Percentiles rank a stretch among this genome's conserved stretches.
Conservation (phyloP, 1,140 invertebrate species). For the Nephila pilipes region DNA sequence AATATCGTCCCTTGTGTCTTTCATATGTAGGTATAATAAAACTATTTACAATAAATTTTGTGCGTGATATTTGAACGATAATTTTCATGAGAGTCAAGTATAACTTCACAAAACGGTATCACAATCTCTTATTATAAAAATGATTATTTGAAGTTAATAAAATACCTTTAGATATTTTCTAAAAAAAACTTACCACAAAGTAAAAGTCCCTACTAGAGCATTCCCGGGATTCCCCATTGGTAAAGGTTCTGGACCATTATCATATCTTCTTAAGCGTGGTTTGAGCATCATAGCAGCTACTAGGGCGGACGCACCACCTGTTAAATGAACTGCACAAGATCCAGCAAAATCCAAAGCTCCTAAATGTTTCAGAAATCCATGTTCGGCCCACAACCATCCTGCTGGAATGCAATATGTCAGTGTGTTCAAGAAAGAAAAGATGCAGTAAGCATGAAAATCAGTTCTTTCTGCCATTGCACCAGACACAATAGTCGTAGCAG, state of each 20-base stretch:
- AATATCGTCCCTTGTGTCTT: too few relatives aligned
- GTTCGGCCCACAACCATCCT: conserved; percentile 95
- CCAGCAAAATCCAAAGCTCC: conserved; percentile 94
- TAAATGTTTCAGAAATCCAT: conserved; percentile 90
- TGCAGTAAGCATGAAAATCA: conserved; percentile 94
- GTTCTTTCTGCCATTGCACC: conserved; percentile 85
- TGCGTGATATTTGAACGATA: too few relatives aligned
- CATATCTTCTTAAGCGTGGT: conserved; percentile 92
- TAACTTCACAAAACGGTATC: neutral
- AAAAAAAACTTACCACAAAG: conserved; percentile 87
- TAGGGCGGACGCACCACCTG: conserved; percentile 89
- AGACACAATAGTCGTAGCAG: conserved; percentile 82
- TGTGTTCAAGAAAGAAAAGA: conserved; percentile 94
- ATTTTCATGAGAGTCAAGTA: too few relatives aligned
- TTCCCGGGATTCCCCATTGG: conserved; percentile 94
- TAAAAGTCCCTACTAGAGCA: conserved; percentile 94
- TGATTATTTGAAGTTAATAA: neutral
- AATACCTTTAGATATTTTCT: neutral
- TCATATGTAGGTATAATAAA: too few relatives aligned
- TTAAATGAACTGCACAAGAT: conserved; percentile 94
- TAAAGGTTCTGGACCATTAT: conserved; percentile 87
- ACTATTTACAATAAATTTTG: too few relatives aligned
- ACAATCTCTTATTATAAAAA: neutral
- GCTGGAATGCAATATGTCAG: conserved; percentile 95
- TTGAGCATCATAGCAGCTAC: conserved; percentile 94